A percentile compares a stretch with the other conserved stretches of the same genome.
phyloP scores from a whole-genome alignment of 2,888 invertebrate species.

The Scaptomyza tumidula region DNA sequence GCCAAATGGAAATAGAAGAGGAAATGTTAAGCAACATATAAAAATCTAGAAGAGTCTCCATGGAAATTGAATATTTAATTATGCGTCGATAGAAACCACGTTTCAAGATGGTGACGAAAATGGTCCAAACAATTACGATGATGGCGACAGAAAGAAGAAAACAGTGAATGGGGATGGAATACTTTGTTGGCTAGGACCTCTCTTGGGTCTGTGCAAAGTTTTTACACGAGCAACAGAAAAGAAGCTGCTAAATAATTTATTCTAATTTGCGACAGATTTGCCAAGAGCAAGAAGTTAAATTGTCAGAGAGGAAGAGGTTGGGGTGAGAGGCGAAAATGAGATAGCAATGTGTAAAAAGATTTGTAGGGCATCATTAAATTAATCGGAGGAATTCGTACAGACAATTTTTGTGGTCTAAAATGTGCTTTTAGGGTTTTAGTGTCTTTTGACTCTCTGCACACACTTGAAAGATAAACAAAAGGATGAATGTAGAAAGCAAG shows the following conservation, averaged over 20 bases:
- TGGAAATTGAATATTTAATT: slow-evolving; percentile 76
- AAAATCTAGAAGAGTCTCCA: slow-evolving; percentile 51
- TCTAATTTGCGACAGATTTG: slow-evolving; percentile 66
- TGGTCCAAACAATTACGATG: slow-evolving; percentile 42
- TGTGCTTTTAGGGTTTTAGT: slow-evolving; percentile 10
- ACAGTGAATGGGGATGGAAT: background rate
- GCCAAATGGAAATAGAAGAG: background rate
- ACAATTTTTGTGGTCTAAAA: slow-evolving; percentile 39
- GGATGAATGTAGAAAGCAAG: slow-evolving; percentile 14
- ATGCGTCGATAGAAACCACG: slow-evolving; percentile 64
- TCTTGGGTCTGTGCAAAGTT: slow-evolving; percentile 41
- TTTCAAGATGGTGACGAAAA: slow-evolving; percentile 69
- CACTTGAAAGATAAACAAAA: slow-evolving; percentile 31
- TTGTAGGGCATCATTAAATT: slow-evolving; percentile 24
- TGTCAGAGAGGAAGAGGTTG: slow-evolving; percentile 8
- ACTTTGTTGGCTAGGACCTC: slow-evolving; percentile 38
- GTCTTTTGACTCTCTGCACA: slow-evolving; percentile 25
- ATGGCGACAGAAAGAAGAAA: slow-evolving; percentile 1
- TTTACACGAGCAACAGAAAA: slow-evolving; percentile 27
- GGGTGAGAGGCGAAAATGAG: background rate
- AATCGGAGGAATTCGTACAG: slow-evolving; percentile 37
- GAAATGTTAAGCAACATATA: slow-evolving; percentile 44
- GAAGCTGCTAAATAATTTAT: slow-evolving; percentile 70
- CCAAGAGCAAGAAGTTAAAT: slow-evolving; percentile 48
- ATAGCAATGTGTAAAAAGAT: slow-evolving; percentile 35